Percentiles rank a stretch among this genome's conserved stretches.
These are phyloP conservation scores for Caenorhabditis sulstoni DNA, from an alignment of 2,888 invertebrate species.

Conservation along the genomic window DNA sequence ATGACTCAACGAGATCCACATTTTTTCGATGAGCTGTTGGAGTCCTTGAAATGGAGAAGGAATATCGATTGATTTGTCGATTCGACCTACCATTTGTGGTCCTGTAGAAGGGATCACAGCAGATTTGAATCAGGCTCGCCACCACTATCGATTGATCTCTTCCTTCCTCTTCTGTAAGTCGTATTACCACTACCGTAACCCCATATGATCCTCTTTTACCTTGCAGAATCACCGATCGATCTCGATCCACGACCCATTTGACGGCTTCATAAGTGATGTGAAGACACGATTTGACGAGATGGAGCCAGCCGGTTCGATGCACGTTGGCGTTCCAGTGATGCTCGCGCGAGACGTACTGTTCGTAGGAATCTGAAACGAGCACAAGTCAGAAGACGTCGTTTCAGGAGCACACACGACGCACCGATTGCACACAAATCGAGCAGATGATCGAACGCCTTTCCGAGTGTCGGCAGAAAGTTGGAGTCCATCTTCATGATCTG, in stretches of 20 bases:
- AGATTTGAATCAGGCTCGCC: conserved; percentile 90
- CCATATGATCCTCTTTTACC: conserved; percentile 10
- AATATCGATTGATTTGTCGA: no score
- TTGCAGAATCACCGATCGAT: conserved; percentile 60
- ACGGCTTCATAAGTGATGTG: conserved; percentile 51
- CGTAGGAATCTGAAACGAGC: conserved; percentile 72
- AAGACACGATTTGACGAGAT: conserved; percentile 84
- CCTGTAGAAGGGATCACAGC: conserved; percentile 85
- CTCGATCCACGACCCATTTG: conserved; percentile 59
- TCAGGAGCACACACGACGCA: conserved; percentile 9
- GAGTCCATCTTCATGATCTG: conserved; percentile 43
- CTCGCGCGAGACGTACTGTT: conserved; percentile 80
- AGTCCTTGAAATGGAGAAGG: no score
- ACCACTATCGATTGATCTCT: conserved; percentile 90
- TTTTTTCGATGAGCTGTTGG: conserved; percentile 83
- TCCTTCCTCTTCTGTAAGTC: conserved; percentile 84
- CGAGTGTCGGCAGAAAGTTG: conserved; percentile 29
- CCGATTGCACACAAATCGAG: conserved; percentile 62
- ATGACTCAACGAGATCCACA: conserved; percentile 85
- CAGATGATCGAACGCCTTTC: conserved; percentile 55
- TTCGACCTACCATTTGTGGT: conserved; percentile 55
- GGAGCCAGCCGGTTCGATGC: conserved; percentile 88
- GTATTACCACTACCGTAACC: background rate
- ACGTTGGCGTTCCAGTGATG: conserved; percentile 83
- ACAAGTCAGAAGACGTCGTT: background rate